Evolutionary conservation across 2,888 invertebrate genomes (phyloP), one percentile per base, ranked within the genome.

Genomic region (Tenthredo scrophulariae): DNA sequence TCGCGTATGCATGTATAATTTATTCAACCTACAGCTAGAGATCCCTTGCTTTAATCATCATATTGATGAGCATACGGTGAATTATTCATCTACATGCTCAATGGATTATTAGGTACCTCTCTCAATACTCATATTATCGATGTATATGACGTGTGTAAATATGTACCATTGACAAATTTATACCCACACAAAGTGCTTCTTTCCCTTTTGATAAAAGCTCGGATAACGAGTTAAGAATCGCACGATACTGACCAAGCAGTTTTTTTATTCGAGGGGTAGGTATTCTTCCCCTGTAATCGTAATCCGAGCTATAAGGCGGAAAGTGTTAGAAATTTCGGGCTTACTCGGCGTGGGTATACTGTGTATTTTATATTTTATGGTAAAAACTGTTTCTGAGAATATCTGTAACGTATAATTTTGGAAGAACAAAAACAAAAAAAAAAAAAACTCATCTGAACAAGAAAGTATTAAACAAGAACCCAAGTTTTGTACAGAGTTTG

Each of bases 71-170:
- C 18, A 29, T 13, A 33, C 18, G 54, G 15, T 26, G 77, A 50
- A 77, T 77, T 50, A 77, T 54, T 77, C 50, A 77, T 29, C 33
- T 9, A 5, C 74, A 54, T n/a, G 77, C 50, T 77, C 77, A 29
- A 77, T 77, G 77, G 46, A 75, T 75, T 75, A 77, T 6, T 54
- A 50, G 46, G 33, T 18, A 77, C n/a, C 77, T 77, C 77, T 54
- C 18, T 54, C 46, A 54, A 77, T n/a, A 33, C 29, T 33, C 50
- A 29, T 22, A 77, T 77, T 54, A 54, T 54, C 50, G 54, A 77
- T 77, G 50, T n/a, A 46, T 74, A 43, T 37, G 4, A 70, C 9
- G 13, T 33, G 33, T 70, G 13, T 18, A 70, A 29, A 37, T 70
- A 40, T 2, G 6, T 70, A n/a, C 18, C 37, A 37, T 46, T 43